Base-by-base conservation (phyloP, 2,888 invertebrate species). In the Nomada ferruginata region DNA sequence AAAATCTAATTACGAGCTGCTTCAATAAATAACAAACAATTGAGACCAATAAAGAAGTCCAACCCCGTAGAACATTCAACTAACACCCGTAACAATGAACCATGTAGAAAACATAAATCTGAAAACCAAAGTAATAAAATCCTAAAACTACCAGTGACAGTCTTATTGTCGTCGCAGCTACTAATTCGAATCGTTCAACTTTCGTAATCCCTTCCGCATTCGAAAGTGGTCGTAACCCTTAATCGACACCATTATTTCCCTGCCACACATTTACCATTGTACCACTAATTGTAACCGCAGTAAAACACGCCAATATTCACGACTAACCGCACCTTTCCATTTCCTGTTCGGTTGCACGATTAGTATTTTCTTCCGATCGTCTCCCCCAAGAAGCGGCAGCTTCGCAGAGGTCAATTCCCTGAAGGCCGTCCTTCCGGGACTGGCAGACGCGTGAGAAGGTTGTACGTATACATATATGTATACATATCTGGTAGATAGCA, bases 361-460 rank as follows among this genome's bases (percentile, higher is more conserved):
- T 15, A 47, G 64, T 74, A 79, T 82, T 85, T 78, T 74, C 77
- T 76, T 81, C 65, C 71, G 74, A 76, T 74, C 74, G 65, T 53
- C 64, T 68, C 69, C n/a, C 36, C 64, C 73, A 61, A 76, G 70
- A 42, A 68, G 57, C 76, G 60, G 63, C 52, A 57, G 64, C 70
- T 59, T 63, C 72, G 75, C 44, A 52, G 85, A 87, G 87, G 83
- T 85, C 84, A 84, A 79, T 80, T 87, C 84, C 82, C 86, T 64
- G 87, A 87, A 84, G 86, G 84, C 81, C 84, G 87, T 80, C 76
- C 85, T 82, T 87, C 81, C 88, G 86, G 87, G 86, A 84, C 80
- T 88, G 77, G 84, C 78, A 86, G 84, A 83, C 83, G 80, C 76
- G 76, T 82, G 86, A 84, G 86, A 87, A 85, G 83, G 70, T 68